Percentiles rank a stretch among this genome's conserved stretches.
phyloP scores from a whole-genome alignment of 2,888 invertebrate species.

The Lasioglossum pauxillum region DNA sequence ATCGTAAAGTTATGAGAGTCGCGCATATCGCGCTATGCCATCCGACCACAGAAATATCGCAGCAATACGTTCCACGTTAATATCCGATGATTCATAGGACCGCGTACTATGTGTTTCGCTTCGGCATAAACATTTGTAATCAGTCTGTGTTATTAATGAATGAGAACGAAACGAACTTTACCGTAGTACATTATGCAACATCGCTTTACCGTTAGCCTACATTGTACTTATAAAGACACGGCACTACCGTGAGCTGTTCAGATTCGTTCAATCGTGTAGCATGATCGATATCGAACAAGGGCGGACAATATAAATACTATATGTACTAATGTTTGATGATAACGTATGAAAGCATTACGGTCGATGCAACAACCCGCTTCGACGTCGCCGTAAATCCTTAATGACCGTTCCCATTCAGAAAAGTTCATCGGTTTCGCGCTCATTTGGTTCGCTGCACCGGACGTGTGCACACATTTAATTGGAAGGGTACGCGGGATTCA shows the following conservation, averaged over 20 bases:
- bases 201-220: neutral
- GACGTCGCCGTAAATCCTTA: neutral
- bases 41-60: neutral
- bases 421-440: neutral
- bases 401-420: neutral
- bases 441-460: neutral
- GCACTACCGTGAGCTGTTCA: neutral
- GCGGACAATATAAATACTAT: no score
- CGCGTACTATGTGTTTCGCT: neutral
- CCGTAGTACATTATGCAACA: neutral
- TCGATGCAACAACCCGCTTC: neutral
- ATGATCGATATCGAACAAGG: neutral
- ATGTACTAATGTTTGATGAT: no score
- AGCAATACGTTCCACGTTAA: neutral
- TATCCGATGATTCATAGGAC: neutral
- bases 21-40: neutral
- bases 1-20: neutral
- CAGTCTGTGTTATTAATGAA: conserved; percentile 9
- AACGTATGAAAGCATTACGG: neutral
- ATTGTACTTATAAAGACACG: neutral
- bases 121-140: conserved; percentile 1
- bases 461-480: neutral
- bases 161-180: conserved; percentile 6
- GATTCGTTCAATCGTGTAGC: neutral
- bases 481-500: neutral